These are phyloP conservation scores for Eriocheir sinensis DNA, from an alignment of 1,140 invertebrate species.

Conservation along the genomic window DNA sequence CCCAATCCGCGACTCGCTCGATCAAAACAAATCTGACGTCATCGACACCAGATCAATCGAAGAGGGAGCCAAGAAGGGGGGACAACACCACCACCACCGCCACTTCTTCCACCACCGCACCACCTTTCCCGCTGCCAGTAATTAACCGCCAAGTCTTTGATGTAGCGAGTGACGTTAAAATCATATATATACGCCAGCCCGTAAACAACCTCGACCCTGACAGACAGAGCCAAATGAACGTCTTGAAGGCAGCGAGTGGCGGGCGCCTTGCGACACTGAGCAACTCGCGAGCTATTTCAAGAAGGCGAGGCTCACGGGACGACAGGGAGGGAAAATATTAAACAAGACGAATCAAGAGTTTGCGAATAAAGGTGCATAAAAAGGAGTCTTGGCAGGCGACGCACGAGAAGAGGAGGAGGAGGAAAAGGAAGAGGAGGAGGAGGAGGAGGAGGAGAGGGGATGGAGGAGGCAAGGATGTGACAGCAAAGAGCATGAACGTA, in stretches of 20 bases:
- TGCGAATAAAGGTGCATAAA: not conserved
- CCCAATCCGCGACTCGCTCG: not conserved
- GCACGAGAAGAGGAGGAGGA: not conserved
- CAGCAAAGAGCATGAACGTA: not conserved
- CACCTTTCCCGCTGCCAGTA: slow-evolving; percentile 29
- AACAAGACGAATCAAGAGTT: not conserved
- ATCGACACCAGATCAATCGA: slow-evolving; percentile 53
- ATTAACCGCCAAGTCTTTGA: slow-evolving; percentile 40
- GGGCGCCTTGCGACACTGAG: not conserved
- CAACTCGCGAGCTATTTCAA: not conserved
- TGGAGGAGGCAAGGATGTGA: not conserved
- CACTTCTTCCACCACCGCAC: slow-evolving; percentile 1
- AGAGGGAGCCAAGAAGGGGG: not conserved
- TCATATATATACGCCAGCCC: not conserved
- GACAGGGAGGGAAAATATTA: not conserved
- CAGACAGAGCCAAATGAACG: not conserved
- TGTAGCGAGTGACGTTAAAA: slow-evolving; percentile 17
- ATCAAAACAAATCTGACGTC: slow-evolving; percentile 61
- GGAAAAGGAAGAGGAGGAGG: not conserved
- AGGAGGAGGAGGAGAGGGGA: not conserved
- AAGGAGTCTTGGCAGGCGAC: not conserved
- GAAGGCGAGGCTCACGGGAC: not conserved
- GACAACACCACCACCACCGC: not conserved
- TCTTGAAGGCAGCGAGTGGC: not conserved
- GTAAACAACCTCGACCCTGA: not conserved